These are phyloP conservation scores for Anastatus disparis DNA, from an alignment of 1,140 invertebrate genomes.

Conservation along the genomic window DNA sequence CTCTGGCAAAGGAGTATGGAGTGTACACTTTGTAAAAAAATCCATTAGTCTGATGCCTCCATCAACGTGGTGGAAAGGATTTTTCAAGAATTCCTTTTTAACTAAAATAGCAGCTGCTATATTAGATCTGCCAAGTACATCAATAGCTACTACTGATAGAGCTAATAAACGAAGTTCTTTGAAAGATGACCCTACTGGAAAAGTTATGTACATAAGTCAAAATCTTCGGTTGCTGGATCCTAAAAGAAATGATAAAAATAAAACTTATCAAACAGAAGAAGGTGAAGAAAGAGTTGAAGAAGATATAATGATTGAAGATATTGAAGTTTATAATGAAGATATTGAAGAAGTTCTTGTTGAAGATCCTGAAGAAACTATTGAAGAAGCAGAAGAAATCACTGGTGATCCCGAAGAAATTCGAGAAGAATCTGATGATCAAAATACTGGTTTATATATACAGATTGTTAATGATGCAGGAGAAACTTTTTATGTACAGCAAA, in stretches of 20 bases:
- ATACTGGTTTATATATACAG: conserved; percentile 34
- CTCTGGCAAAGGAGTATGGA: conserved; percentile 39
- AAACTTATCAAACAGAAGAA: conserved; percentile 19
- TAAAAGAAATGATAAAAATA: conserved; percentile 34
- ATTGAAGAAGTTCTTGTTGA: conserved; percentile 41
- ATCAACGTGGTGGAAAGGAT: conserved; percentile 39
- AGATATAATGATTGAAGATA: conserved; percentile 28
- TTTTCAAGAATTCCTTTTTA: conserved; percentile 39
- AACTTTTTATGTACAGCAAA: conserved; percentile 40
- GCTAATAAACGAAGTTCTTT: conserved; percentile 25
- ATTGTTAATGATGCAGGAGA: conserved; percentile 37
- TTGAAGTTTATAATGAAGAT: conserved; percentile 40
- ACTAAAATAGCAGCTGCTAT: conserved; percentile 40
- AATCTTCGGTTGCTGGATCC: conserved; percentile 39
- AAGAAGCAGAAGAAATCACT: conserved; percentile 37
- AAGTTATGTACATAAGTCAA: conserved; percentile 41
- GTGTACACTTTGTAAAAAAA: conserved; percentile 40
- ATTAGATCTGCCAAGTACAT: conserved; percentile 38
- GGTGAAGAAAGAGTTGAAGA: conserved; percentile 17
- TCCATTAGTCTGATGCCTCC: conserved; percentile 36
- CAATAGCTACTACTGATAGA: conserved; percentile 32
- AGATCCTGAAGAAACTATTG: conserved; percentile 31
- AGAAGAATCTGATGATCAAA: conserved; percentile 33
- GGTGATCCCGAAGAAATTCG: conserved; percentile 31
- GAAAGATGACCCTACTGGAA: conserved; percentile 40